Conservation (phyloP, 2,888 invertebrate species). For the Alcis repandata region DNA sequence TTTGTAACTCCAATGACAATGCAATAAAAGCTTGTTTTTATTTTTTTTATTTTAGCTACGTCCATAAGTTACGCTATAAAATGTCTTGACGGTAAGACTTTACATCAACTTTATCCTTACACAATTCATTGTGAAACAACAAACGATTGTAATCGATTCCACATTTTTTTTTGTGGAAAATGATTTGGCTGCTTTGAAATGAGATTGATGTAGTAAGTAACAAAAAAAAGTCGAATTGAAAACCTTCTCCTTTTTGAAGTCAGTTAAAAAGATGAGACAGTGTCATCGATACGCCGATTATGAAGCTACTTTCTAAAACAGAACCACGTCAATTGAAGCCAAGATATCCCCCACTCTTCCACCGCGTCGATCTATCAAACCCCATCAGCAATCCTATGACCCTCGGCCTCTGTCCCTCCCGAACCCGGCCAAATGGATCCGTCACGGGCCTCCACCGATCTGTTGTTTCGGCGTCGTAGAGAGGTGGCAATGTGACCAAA, state of each 20-base stretch:
- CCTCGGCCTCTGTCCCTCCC: slow-evolving; percentile 60
- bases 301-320: not conserved
- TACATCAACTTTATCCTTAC: too few relatives aligned
- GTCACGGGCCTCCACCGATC: slow-evolving; percentile 71
- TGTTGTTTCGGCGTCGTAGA: slow-evolving; percentile 62
- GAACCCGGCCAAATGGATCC: slow-evolving; percentile 72
- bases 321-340: slow-evolving; percentile 2
- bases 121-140: too few relatives aligned
- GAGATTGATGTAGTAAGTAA: too few relatives aligned
- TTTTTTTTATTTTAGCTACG: too few relatives aligned
- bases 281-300: not conserved
- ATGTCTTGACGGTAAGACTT: too few relatives aligned
- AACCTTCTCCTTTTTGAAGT: too few relatives aligned
- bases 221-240: too few relatives aligned
- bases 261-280: too few relatives aligned
- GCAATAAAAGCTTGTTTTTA: too few relatives aligned
- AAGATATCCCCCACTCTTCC: slow-evolving; percentile 24
- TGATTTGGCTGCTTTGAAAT: not conserved
- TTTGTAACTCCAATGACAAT: too few relatives aligned
- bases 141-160: too few relatives aligned
- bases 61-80: too few relatives aligned
- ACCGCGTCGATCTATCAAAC: slow-evolving; percentile 37
- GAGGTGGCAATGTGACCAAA: slow-evolving; percentile 37
- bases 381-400: slow-evolving; percentile 52
- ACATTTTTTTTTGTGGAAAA: not conserved